A percentile compares a stretch with the other conserved stretches of the same genome.
Evolutionary conservation across 2,797 vertebrate species (phyloP).

Genomic region (Taeniopygia guttata): DNA sequence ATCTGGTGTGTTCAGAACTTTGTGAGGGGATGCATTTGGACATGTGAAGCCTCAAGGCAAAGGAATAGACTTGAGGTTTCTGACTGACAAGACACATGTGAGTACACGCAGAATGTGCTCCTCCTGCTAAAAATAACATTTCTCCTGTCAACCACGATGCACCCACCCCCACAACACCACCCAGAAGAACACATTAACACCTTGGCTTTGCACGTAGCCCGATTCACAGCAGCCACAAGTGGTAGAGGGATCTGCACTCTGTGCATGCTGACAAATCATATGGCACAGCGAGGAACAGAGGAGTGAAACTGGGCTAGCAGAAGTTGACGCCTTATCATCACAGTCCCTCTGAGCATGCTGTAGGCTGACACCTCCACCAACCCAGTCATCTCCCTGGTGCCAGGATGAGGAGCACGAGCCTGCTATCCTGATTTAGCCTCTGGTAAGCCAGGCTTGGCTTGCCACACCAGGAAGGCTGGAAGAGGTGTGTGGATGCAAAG

Average conservation of each 20-base stretch:
- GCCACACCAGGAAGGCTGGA: background rate
- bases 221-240: constrained; percentile 70
- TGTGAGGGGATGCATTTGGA: constrained; percentile 28
- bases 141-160: constrained; percentile 63
- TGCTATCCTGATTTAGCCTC: constrained; percentile 58
- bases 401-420: constrained; percentile 61
- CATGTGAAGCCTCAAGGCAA: constrained; percentile 59
- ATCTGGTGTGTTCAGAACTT: background rate
- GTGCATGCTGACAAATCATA: constrained; percentile 66
- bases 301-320: constrained; percentile 70
- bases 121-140: constrained; percentile 69
- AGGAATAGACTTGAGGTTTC: constrained; percentile 56
- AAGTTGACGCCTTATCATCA: constrained; percentile 66
- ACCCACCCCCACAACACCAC: constrained; percentile 66
- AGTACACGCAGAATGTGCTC: constrained; percentile 68
- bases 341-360: constrained; percentile 65
- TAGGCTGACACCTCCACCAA: constrained; percentile 68
- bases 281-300: constrained; percentile 62
- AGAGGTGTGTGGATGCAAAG: background rate
- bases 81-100: constrained; percentile 71
- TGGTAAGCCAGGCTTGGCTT: background rate
- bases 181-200: constrained; percentile 69
- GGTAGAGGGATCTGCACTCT: constrained; percentile 66
- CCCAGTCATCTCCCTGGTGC: constrained; percentile 51
- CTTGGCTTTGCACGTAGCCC: constrained; percentile 68